Evolutionary conservation across 2,888 invertebrate genomes (phyloP).

Genomic region (Parnassius orleans): DNA sequence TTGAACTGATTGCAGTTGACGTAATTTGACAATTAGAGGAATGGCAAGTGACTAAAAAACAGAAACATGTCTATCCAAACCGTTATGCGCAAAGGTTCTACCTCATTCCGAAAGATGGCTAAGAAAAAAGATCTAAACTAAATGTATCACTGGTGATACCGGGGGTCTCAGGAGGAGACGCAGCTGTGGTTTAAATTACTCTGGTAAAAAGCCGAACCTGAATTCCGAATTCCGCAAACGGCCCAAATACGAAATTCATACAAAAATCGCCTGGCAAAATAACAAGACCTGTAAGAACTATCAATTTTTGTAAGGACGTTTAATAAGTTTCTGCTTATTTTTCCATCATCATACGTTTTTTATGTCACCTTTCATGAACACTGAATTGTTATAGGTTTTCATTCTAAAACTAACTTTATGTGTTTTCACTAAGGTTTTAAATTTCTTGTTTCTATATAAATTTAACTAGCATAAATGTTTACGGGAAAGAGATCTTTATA

Average conservation of each 20-base stretch:
- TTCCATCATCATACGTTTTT: conserved; percentile 65
- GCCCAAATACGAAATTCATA: conserved; percentile 40
- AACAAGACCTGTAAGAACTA: conserved; percentile 45
- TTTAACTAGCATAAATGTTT: conserved; percentile 1
- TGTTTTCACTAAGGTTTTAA: accelerated
- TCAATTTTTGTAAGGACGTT: conserved; percentile 64
- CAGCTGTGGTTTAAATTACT: neutral
- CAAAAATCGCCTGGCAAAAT: conserved; percentile 38
- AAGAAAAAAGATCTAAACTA: no score
- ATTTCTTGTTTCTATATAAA: neutral
- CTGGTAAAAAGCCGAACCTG: conserved; percentile 6
- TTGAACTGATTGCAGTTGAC: no score
- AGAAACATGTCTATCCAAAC: no score
- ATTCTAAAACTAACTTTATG: conserved; percentile 36
- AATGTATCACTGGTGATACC: no score
- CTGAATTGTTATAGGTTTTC: conserved; percentile 18
- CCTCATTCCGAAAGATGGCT: no score
- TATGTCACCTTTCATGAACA: conserved; percentile 35
- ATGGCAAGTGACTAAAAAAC: no score
- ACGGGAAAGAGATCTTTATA: conserved; percentile 27
- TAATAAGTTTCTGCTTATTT: conserved; percentile 72
- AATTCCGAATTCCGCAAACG: conserved; percentile 36
- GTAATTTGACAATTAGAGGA: no score
- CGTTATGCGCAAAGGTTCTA: no score
- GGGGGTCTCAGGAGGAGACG: no score